A percentile compares a stretch with the other conserved stretches of the same genome.
Evolutionary conservation across 2,888 invertebrate species (phyloP).

Genomic region (Microctonus aethiopoides): DNA sequence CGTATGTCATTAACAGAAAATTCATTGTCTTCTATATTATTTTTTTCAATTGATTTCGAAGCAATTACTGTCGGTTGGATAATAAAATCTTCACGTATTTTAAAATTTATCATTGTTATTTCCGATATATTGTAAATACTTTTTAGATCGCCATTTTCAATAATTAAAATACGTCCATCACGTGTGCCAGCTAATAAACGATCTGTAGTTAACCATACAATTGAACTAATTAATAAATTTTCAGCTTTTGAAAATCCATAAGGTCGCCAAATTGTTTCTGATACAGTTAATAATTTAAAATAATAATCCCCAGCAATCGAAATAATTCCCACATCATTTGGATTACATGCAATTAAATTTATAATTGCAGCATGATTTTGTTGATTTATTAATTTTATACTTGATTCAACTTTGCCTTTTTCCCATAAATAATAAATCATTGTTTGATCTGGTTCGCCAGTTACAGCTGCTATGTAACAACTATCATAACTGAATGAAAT

Average conservation of each 20-base stretch:
- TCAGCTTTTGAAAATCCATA: slow-evolving; percentile 88
- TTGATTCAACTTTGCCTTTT: slow-evolving; percentile 82
- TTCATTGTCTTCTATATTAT: slow-evolving; percentile 41
- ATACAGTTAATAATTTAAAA: slow-evolving; percentile 80
- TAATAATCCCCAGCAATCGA: slow-evolving; percentile 75
- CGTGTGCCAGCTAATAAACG: slow-evolving; percentile 85
- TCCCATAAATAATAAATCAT: slow-evolving; percentile 86
- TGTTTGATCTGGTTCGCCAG: slow-evolving; percentile 86
- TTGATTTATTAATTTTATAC: slow-evolving; percentile 77
- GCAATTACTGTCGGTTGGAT: slow-evolving; percentile 48
- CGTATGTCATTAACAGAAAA: slow-evolving; percentile 67
- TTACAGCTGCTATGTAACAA: slow-evolving; percentile 82
- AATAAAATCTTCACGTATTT: slow-evolving; percentile 71
- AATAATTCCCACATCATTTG: slow-evolving; percentile 79
- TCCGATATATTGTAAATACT: slow-evolving; percentile 74
- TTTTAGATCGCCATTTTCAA: slow-evolving; percentile 88
- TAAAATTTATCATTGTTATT: slow-evolving; percentile 72
- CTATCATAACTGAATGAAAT: slow-evolving; percentile 86
- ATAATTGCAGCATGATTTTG: slow-evolving; percentile 76
- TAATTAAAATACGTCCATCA: slow-evolving; percentile 79
- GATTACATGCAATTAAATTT: slow-evolving; percentile 80
- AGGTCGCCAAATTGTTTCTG: slow-evolving; percentile 83
- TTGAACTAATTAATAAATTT: slow-evolving; percentile 77
- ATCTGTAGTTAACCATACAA: slow-evolving; percentile 86
- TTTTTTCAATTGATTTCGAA: slow-evolving; percentile 46